phyloP scores from a whole-genome alignment of 2,797 vertebrate species.

The Pipistrellus kuhlii region DNA sequence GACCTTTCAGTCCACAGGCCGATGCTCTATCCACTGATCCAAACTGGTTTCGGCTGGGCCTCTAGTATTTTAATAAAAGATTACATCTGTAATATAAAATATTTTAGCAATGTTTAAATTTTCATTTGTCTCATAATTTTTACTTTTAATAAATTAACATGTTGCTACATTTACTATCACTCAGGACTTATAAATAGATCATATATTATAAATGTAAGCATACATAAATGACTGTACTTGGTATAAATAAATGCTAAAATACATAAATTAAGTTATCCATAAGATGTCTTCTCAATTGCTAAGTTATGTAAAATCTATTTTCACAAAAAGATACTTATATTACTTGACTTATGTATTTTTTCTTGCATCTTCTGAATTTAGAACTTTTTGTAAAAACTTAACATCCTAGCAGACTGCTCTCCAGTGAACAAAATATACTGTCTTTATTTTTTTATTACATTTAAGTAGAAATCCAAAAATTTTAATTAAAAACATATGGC shows the following conservation, averaged over 20 bases:
- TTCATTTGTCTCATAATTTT: not conserved
- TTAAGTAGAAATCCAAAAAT: not conserved
- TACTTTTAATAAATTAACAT: not conserved
- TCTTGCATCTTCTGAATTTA: not conserved
- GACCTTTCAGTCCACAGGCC: too few species aligned
- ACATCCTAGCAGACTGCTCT: not conserved
- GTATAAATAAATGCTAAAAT: not conserved
- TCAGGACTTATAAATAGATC: not conserved
- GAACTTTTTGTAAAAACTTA: not conserved
- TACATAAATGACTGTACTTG: not conserved
- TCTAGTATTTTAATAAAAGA: not conserved
- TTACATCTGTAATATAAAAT: not conserved
- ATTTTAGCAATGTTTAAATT: not conserved
- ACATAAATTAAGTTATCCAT: not conserved
- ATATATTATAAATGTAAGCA: not conserved
- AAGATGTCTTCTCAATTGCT: not conserved
- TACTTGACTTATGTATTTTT: not conserved
- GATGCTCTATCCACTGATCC: too few species aligned
- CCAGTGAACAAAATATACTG: not conserved
- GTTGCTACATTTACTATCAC: not conserved
- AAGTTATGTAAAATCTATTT: not conserved
- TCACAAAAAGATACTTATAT: not conserved
- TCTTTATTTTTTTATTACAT: not conserved
- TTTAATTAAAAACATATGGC: not conserved
- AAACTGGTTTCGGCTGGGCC: too few species aligned